Evolutionary conservation across 2,113 vertebrate genomes (phyloP), one percentile per base, ranked within the genome.

Genomic region (Notiomystis cincta): DNA sequence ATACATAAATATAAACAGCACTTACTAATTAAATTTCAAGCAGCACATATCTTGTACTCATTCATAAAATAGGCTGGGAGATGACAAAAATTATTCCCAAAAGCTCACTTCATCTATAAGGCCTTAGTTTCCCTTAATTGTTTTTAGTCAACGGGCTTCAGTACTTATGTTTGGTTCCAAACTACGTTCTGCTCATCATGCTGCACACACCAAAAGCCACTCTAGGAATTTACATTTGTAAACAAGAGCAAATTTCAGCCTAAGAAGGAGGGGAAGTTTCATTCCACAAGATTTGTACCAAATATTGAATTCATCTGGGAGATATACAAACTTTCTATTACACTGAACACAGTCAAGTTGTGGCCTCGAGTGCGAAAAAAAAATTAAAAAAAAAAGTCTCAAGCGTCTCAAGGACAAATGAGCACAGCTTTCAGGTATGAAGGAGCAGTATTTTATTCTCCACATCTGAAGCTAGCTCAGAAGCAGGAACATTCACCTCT

Each of bases 351-450:
- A 48, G 33, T 45, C 61, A 90, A 85, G 56, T 5, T 30, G 40
- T 65, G 50, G 30, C 13, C 11, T 48, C 28, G 15, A 24, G 2
- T 47, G 16, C 2, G 4, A 31, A 53, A 21, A 33, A 27, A 44
- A 31, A 24, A 1, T 5, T 4, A 19, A 13, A 7, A 4, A 12
- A 22, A 7, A 30, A 35, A 19, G 30, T n/a, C n/a, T n/a, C n/a
- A 65, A 58, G 17, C 0, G 2, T 70, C n/a, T 71, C 42, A 93
- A 85, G 44, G 70, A 62, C 56, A 78, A 82, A 65, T 16, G 4
- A 81, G 23, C 9, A 87, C 47, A 62, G 33, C 27, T 64, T 71
- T 66, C 33, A 76, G 38, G 13, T 72, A 51, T 67, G 66, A 92
- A 82, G 51, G 22, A 67, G 6, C 7, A 64, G 8, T 67, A 67